Percentiles rank a stretch among this genome's conserved stretches.
Evolutionary conservation across 2,113 vertebrate species (phyloP).

Genomic region (Bujurquina vittata): DNA sequence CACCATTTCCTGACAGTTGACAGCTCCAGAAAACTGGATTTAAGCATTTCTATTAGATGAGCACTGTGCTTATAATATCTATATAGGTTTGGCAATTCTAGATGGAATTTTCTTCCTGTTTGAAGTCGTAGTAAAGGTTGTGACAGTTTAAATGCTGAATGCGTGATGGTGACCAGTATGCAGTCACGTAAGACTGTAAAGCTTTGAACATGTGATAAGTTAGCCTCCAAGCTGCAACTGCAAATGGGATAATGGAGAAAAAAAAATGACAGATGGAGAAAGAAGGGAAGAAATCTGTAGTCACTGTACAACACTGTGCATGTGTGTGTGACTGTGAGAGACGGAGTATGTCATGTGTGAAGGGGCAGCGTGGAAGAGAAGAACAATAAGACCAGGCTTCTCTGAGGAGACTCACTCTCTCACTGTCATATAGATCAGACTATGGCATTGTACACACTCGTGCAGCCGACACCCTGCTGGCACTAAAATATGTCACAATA

Average conservation of each 20-base stretch:
- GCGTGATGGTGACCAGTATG: conserved; percentile 10
- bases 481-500: neutral
- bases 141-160: conserved; percentile 6
- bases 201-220: conserved; percentile 45
- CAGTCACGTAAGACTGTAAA: conserved; percentile 13
- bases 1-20: neutral
- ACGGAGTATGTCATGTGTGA: conserved; percentile 47
- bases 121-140: neutral
- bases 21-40: neutral
- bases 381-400: conserved; percentile 63
- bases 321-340: conserved; percentile 25
- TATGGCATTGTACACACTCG: conserved; percentile 54
- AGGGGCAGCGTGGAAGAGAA: conserved; percentile 54
- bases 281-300: conserved; percentile 33
- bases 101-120: neutral
- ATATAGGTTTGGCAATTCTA: neutral
- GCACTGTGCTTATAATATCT: neutral
- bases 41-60: too few species aligned
- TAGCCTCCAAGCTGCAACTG: conserved; percentile 17
- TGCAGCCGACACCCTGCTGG: conserved; percentile 28
- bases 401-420: conserved; percentile 63
- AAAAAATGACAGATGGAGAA: conserved; percentile 74
- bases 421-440: conserved; percentile 77
- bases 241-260: conserved; percentile 4
- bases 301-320: neutral